Percentiles rank a stretch among this genome's conserved stretches.
These are phyloP conservation scores for human (Homo sapiens) DNA, from an alignment of 2,113 vertebrate species.

Conservation along the genomic window GRCh38 chr14:77050501-77051000, in stretches of 20 bases:
- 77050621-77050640: not conserved
- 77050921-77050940: no score
- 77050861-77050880: no score
- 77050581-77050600: not conserved
- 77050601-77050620: not conserved
- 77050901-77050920: no score
- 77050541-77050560: not conserved
- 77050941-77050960: no score
- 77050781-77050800: no score
- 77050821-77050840: no score
- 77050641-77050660: not conserved
- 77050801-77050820: no score
- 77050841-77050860: no score
- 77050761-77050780: no score
- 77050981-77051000: no score
- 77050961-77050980: no score
- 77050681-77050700: not conserved
- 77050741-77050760: not conserved
- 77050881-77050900: no score
- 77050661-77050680: slow-evolving; percentile 55
- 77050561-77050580: not conserved
- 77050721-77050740: slow-evolving; percentile 30
- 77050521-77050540: fast-evolving
- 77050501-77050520: not conserved
- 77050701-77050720: slow-evolving; percentile 56